Base-by-base conservation (phyloP, 2,113 vertebrate species). In the Chamaea fasciata region DNA sequence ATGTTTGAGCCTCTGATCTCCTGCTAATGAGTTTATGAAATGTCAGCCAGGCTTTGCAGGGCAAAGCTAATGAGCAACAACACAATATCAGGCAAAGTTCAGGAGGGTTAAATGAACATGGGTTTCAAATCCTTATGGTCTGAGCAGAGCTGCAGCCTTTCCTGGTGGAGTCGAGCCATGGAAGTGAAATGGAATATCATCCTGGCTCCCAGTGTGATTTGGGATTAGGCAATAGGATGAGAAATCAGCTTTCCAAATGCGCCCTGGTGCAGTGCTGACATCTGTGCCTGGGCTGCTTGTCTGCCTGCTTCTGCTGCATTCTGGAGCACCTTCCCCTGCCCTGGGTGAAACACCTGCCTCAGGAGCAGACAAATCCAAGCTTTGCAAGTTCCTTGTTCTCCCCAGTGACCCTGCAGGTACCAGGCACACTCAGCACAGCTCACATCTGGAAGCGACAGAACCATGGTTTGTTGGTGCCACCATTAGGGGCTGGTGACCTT, bases 1-100 rank as follows among this genome's bases (percentile, higher is more conserved):
- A 9, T 52, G 55, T 74, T 59, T 22, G 82, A 92, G 89, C 44
- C 69, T 90, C 86, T 89, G 92, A 90, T 95, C 77, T 86, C 57
- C 53, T 42, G 69, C 82, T 96, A 87, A 96, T 85, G 93, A 95
- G 83, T 95, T 92, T 87, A 73, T 50, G 74, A 88, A 93, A 77
- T 85, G 95, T 52, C 93, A 95, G 62, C 83, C 80, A 62, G 86
- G 76, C 57, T 94, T 92, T 83, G 67, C 77, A 82, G 91, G 95
- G 75, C 87, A 85, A n/a, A 94, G 87, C 87, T 91, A 95, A 94
- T 70, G 82, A 91, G 85, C 52, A 87, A 53, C 90, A 86, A 55
- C 37, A 24, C 35, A 49, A 26, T 88, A 88, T 30, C 67, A 82
- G 92, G 82, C 82, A 69, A 52, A 95, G 93, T 95, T 95, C 94